phyloP scores from a whole-genome alignment of 2,113 vertebrate genomes.

The Toxotes jaculatrix region DNA sequence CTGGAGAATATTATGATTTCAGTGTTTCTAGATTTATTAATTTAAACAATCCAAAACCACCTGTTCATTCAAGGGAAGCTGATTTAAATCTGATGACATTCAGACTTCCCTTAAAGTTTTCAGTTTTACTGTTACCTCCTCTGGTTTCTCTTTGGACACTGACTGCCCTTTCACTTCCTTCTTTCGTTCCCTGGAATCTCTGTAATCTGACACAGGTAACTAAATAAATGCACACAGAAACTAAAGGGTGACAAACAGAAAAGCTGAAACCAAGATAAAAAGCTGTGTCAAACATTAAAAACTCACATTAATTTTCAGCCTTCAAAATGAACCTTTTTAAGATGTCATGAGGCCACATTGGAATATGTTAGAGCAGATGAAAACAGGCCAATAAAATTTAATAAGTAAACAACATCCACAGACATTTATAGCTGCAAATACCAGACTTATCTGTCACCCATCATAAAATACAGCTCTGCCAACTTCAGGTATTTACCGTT shows the following conservation, averaged over 20 bases:
- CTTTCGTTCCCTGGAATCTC: constrained; percentile 18
- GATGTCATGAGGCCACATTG: not conserved
- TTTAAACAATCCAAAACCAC: not conserved
- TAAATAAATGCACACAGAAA: not conserved
- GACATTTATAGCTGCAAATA: constrained; percentile 38
- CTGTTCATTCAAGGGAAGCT: not conserved
- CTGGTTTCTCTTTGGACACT: not conserved
- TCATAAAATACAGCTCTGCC: constrained; percentile 22
- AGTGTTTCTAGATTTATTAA: not conserved
- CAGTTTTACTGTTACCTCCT: not conserved
- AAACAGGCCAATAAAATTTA: constrained; percentile 24
- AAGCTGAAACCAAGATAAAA: not conserved
- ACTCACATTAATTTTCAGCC: too few relatives aligned
- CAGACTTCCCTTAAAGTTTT: constrained; percentile 26
- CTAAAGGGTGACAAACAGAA: not conserved
- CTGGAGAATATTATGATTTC: not conserved
- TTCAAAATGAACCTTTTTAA: not conserved
- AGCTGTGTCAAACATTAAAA: not conserved
- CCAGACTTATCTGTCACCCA: constrained; percentile 43
- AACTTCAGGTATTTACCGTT: constrained; percentile 9
- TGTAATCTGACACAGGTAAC: not conserved
- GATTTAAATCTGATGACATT: constrained; percentile 18
- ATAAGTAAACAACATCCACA: constrained; percentile 12
- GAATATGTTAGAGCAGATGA: not conserved
- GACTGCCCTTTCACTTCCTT: constrained; percentile 40